Conservation (phyloP, 2,113 vertebrate genomes). For the Penelope pileata region DNA sequence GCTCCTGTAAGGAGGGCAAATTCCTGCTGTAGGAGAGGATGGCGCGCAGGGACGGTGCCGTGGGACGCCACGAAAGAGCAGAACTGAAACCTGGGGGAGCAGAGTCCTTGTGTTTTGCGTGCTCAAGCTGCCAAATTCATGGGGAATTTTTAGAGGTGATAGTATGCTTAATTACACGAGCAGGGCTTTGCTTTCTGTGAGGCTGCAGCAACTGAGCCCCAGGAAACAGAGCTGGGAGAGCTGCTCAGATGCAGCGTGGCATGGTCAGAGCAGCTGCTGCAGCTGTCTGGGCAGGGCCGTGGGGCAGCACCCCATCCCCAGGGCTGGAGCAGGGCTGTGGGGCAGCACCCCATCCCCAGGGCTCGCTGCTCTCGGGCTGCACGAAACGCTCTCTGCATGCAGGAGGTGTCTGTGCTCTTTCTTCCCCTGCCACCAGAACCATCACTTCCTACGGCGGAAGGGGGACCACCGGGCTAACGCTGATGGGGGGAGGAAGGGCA, state of each 20-base stretch:
- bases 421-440: not conserved
- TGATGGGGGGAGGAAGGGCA: conserved; percentile 46
- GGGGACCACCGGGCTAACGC: not conserved
- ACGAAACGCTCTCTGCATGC: conserved; percentile 48
- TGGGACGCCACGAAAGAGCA: fast-evolving
- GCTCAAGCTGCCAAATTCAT: fast-evolving
- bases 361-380: too few relatives aligned
- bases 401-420: conserved; percentile 34
- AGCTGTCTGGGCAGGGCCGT: not conserved
- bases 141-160: not conserved
- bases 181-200: not conserved
- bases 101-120: not conserved
- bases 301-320: not conserved
- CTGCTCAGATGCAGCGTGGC: not conserved
- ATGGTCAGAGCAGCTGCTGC: not conserved
- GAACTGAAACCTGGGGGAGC: fast-evolving
- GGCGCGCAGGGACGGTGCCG: not conserved
- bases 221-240: fast-evolving
- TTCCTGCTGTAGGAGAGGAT: not conserved
- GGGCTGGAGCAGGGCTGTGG: too few relatives aligned
- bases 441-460: conserved; percentile 68
- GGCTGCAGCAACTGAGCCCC: not conserved
- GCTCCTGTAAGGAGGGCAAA: not conserved
- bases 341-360: too few relatives aligned
- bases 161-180: not conserved